These are phyloP conservation scores for Arrhopalites spinosus DNA, from an alignment of 2,888 invertebrate genomes.

Conservation along the genomic window DNA sequence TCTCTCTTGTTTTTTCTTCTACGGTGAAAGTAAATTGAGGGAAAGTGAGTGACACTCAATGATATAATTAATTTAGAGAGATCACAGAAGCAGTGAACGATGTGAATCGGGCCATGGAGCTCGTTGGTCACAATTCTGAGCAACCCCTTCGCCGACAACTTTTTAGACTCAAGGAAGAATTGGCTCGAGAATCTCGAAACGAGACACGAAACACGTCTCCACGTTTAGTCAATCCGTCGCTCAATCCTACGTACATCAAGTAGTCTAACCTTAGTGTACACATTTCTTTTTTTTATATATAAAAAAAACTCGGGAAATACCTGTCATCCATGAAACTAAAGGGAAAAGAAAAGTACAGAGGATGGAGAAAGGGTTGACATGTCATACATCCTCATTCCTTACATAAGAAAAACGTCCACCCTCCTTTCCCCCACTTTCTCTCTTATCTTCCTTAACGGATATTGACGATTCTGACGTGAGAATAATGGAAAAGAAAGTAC, in stretches of 20 bases:
- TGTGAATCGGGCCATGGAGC: constrained; percentile 76
- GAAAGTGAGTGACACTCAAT: constrained; percentile 30
- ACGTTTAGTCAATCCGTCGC: constrained; percentile 29
- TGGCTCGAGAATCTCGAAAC: constrained; percentile 57
- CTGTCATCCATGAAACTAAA: too few relatives aligned
- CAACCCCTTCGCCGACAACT: constrained; percentile 69
- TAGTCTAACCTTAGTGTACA: too few relatives aligned
- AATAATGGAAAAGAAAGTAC: background rate
- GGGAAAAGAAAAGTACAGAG: background rate
- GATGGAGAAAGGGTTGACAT: background rate
- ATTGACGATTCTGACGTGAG: background rate
- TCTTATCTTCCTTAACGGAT: background rate
- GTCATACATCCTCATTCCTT: too few relatives aligned
- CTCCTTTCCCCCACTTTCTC: background rate
- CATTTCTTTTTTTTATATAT: too few relatives aligned
- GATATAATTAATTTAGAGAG: constrained; percentile 60
- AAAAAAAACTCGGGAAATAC: too few relatives aligned
- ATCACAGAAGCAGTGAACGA: constrained; percentile 78
- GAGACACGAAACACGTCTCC: constrained; percentile 33
- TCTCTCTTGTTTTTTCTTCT: background rate
- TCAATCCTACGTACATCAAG: too few relatives aligned
- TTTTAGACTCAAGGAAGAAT: constrained; percentile 75
- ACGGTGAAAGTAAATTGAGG: constrained; percentile 17
- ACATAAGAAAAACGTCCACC: too few relatives aligned
- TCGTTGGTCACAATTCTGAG: constrained; percentile 74